Percentiles rank a stretch among this genome's conserved stretches.
phyloP scores from a whole-genome alignment of 2,888 invertebrate genomes.

The Pegoplata infirma region DNA sequence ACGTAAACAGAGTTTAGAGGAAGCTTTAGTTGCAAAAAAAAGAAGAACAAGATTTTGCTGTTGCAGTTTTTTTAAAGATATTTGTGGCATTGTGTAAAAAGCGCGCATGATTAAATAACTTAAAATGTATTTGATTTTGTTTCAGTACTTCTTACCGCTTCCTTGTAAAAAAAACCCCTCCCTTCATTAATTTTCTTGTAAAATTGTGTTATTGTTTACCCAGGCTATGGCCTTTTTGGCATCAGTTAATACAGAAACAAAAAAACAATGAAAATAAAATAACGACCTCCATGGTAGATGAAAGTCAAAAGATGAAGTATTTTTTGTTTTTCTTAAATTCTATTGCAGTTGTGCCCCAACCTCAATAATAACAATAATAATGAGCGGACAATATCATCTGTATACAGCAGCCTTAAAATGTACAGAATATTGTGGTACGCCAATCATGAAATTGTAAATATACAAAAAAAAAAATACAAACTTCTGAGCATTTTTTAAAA shows the following conservation, averaged over 20 bases:
- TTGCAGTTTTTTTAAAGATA: neutral
- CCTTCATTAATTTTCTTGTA: neutral
- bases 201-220: constrained; percentile 22
- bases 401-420: neutral
- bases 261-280: constrained; percentile 20
- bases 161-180: constrained; percentile 1
- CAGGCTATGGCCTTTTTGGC: constrained; percentile 17
- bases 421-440: neutral
- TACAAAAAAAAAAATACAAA: neutral
- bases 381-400: constrained; percentile 9
- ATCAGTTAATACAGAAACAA: neutral
- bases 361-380: constrained; percentile 35
- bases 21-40: neutral
- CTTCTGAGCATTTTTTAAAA: constrained; percentile 22
- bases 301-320: constrained; percentile 18
- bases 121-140: constrained; percentile 23
- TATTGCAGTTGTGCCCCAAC: constrained; percentile 27
- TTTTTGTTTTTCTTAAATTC: constrained; percentile 13
- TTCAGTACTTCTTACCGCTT: constrained; percentile 14
- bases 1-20: constrained; percentile 27
- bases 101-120: neutral
- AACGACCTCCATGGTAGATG: constrained; percentile 56
- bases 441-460: too few species aligned
- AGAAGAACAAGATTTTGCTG: too few species aligned
- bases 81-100: constrained; percentile 15